phyloP scores from a whole-genome alignment of 2,888 invertebrate genomes.

The Saturnia pavonia region DNA sequence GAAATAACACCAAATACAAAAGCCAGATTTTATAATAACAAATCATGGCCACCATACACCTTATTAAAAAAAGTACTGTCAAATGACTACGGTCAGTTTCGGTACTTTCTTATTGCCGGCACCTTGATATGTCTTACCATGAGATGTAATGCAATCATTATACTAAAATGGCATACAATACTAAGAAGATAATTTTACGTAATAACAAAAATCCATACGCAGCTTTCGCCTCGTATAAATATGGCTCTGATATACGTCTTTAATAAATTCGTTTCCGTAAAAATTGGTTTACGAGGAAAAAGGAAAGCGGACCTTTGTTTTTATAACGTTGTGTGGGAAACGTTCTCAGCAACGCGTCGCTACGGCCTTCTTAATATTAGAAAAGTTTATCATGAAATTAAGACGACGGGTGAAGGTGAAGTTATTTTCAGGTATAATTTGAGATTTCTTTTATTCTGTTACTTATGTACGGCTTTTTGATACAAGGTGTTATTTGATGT shows the following conservation, averaged over 20 bases:
- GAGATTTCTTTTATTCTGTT: neutral
- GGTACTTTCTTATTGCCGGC: too few species aligned
- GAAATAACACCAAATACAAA: too few species aligned
- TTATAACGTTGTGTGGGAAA: neutral
- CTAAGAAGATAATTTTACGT: too few species aligned
- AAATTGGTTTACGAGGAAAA: neutral
- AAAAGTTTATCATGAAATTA: constrained; percentile 21
- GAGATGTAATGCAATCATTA: too few species aligned
- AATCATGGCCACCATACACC: too few species aligned
- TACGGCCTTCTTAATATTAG: constrained; percentile 14
- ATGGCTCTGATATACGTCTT: neutral
- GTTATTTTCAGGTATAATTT: neutral
- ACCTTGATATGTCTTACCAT: too few species aligned
- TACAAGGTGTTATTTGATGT: too few species aligned
- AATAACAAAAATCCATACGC: neutral
- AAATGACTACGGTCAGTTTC: too few species aligned
- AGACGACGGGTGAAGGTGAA: neutral
- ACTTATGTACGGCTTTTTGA: neutral
- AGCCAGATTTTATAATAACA: too few species aligned
- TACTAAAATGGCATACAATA: too few species aligned
- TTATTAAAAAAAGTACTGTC: too few species aligned
- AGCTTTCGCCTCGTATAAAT: neutral
- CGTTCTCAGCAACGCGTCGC: neutral
- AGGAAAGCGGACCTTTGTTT: neutral
- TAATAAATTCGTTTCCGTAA: neutral